Base-by-base conservation (phyloP, 2,113 vertebrate species). In the Pterocles gutturalis region DNA sequence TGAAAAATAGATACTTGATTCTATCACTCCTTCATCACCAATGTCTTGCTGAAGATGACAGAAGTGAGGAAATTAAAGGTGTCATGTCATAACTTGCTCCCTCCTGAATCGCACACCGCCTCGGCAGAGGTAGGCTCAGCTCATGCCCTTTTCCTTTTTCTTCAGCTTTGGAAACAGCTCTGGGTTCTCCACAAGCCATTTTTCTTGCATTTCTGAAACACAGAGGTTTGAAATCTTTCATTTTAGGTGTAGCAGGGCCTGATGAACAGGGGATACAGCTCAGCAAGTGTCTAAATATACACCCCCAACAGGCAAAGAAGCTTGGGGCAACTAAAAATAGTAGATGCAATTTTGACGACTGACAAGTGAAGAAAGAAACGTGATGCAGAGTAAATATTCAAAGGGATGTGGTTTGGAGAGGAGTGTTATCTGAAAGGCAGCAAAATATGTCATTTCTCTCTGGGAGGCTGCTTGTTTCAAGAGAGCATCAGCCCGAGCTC, bases 31-130 rank as follows among this genome's bases (percentile, higher is more conserved):
- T 69, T 84, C 38, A 61, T 55, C 80, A 69, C 25, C 28, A 18
- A 17, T 5, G 14, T 60, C 53, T 58, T 69, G 53, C 76, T 84
- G 36, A 55, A 85, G 53, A 71, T 13, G 61, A 72, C 38, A 87
- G 34, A 93, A 81, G 54, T 60, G 62, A 82, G 76, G 79, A 90
- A 72, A 85, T 84, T 5, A 33, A 58, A 85, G 18, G 31, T 61
- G 54, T 34, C 8, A 2, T 9, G 45, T 64, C 55, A 45, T 1
- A 7, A 33, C 78, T 60, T 4, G 2, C 2, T 83, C 62, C 24
- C 41, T 71, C 65, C 61, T 4, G 14, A 78, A 31, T 21, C 0
- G 0, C 55, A 61, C 9, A 26, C 2, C 3, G 5, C 33, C 55
- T 76, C 0, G 0, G 64, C 60, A 86, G 48, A 83, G 64, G 36